These are phyloP conservation scores for Lytechinus variegatus DNA, from an alignment of 35 echinoderm and acorn worm species.

Conservation along the genomic window DNA sequence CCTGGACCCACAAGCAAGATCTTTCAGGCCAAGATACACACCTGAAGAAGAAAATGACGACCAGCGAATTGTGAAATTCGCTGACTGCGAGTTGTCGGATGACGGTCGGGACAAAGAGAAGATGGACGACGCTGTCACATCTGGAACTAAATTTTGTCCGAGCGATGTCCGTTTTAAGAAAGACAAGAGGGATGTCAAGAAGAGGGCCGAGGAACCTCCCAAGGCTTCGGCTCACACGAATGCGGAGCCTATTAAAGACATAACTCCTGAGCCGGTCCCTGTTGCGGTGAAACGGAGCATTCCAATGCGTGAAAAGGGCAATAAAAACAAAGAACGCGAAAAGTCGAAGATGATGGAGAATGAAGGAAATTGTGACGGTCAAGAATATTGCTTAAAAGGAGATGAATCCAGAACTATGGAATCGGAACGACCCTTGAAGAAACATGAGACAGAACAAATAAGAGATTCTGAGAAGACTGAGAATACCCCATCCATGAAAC, in stretches of 20 bases:
- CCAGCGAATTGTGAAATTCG: neutral
- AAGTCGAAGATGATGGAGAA: neutral
- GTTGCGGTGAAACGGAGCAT: neutral
- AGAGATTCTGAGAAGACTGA: neutral
- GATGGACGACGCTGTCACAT: neutral
- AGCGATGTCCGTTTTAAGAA: neutral
- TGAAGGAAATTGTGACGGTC: no score
- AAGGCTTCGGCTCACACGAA: neutral
- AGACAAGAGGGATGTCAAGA: neutral
- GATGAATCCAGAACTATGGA: neutral
- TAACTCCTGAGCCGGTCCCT: neutral
- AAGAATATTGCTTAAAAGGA: neutral
- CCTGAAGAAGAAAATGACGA: neutral
- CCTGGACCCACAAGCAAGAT: neutral
- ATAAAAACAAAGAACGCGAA: neutral
- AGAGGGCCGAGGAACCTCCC: neutral
- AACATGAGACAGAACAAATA: neutral
- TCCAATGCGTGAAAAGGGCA: neutral
- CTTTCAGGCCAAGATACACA: conserved; percentile 5
- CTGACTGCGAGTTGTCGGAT: neutral
- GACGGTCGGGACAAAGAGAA: neutral
- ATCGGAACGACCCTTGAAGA: neutral
- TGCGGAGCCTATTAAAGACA: neutral
- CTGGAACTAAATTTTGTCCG: neutral
- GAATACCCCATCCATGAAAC: neutral